phyloP scores from a whole-genome alignment of 2,888 invertebrate species.

The Pilophorus perplexus region DNA sequence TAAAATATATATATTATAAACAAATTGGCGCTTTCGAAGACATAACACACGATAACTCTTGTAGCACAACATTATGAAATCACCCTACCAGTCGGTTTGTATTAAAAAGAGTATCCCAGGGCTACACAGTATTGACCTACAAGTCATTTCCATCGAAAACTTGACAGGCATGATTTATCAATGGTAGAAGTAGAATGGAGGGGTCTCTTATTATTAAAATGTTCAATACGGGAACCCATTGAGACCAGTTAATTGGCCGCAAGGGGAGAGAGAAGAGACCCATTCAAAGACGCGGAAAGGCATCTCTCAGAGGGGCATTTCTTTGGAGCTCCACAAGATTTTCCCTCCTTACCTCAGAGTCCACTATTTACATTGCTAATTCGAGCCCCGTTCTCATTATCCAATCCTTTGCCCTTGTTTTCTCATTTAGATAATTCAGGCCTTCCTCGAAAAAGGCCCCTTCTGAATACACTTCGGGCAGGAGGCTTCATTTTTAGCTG shows the following conservation, averaged over 20 bases:
- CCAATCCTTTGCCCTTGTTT: conserved; percentile 38
- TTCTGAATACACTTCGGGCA: not conserved
- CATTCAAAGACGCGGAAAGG: conserved; percentile 22
- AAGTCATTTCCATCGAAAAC: not conserved
- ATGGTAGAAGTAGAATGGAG: not conserved
- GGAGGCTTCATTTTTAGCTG: not conserved
- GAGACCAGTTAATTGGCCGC: conserved; percentile 37
- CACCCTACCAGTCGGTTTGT: too few species aligned
- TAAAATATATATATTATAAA: too few species aligned
- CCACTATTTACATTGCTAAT: conserved; percentile 39
- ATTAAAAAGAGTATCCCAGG: too few species aligned
- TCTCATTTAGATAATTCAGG: conserved; percentile 39
- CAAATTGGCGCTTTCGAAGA: too few species aligned
- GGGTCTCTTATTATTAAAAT: conserved; percentile 28
- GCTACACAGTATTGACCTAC: not conserved
- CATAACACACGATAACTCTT: too few species aligned
- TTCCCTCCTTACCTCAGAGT: conserved; percentile 28
- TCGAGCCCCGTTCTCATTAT: conserved; percentile 34
- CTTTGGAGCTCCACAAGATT: conserved; percentile 11
- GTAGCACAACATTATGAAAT: too few species aligned
- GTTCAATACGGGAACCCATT: conserved; percentile 25
- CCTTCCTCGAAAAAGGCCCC: not conserved
- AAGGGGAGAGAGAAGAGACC: conserved; percentile 13
- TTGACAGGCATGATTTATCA: conserved; percentile 11
- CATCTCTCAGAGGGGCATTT: not conserved